Base-by-base conservation (phyloP, 2,888 invertebrate genomes). In the Tethea ocularis region DNA sequence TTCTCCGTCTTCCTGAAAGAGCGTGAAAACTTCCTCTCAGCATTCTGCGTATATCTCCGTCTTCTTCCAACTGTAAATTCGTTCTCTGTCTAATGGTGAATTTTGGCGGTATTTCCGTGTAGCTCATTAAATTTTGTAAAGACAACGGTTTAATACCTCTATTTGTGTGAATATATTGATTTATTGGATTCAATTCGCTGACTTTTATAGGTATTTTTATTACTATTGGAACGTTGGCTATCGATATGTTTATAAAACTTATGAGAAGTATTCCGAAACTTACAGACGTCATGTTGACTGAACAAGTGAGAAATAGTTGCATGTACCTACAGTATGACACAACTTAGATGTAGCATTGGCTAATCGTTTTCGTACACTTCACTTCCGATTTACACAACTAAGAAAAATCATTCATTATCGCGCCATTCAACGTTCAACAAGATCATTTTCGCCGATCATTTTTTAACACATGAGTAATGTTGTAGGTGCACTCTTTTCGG, bases 121-220 rank as follows among this genome's bases (percentile, higher is more conserved):
- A 77, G 41, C 56, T 54, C 72, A 72, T 66, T 11, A 79, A 38
- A 62, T 72, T 78, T 51, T 71, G 60, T 8, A 78, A 36, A 0
- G 78, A 77, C 4, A 78, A 57, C 0, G 79, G 75, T 51, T 62
- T 54, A 0, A 74, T 58, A 1, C 74, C 72, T 46, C 51, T 58
- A 57, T 71, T 60, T 0, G 75, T 79, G 15, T 63, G 65, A 15
- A 79, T 75, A 41, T 72, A 77, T 54, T 78, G 76, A 56, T 72
- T 77, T 1, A 73, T 59, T 17, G 74, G 73, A 7, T 59, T 59
- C 0, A 54, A 57, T 38, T 61, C 51, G 29, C 71, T 55, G 0
- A 66, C 58, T 52, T 69, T 59, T 20, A 75, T 17, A 17, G 70
- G 70, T 29, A 69, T 58, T 61, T 60, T 63, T 24, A 69, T 29